Conservation (phyloP, 2,888 invertebrate species). For the Drosophila cognata region DNA sequence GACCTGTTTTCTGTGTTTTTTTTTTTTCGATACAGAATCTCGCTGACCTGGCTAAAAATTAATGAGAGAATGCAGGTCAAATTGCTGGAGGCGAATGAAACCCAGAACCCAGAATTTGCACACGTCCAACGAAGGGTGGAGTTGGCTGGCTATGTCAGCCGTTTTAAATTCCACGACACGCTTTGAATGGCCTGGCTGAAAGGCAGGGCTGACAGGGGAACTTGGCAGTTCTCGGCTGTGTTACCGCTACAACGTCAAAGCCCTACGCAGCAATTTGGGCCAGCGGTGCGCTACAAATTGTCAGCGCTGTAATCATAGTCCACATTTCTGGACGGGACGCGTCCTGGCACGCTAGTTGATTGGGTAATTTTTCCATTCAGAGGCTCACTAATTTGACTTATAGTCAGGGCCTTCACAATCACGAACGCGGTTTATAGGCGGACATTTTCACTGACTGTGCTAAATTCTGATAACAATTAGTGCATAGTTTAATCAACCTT, state of each 20-base stretch:
- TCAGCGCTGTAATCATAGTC: constrained; percentile 43
- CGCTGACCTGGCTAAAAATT: constrained; percentile 23
- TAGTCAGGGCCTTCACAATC: neutral
- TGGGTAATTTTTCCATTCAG: constrained; percentile 44
- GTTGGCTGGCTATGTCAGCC: constrained; percentile 34
- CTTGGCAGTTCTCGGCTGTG: constrained; percentile 5
- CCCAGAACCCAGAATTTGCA: neutral
- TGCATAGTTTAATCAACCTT: neutral
- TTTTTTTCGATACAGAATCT: constrained; percentile 2
- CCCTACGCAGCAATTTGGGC: constrained; percentile 38
- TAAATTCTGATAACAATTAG: neutral
- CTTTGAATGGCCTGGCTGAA: constrained; percentile 1
- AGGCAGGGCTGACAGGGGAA: neutral
- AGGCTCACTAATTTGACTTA: constrained; percentile 20
- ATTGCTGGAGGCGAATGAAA: constrained; percentile 25
- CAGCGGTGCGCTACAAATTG: constrained; percentile 20
- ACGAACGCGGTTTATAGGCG: neutral
- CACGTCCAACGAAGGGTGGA: constrained; percentile 15
- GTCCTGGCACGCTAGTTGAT: constrained; percentile 50
- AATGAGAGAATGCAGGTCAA: constrained; percentile 45
- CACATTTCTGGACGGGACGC: constrained; percentile 26
- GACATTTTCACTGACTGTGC: neutral
- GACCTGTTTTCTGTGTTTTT: constrained; percentile 1
- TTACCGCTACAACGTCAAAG: constrained; percentile 7
- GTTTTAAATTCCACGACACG: constrained; percentile 39